Evolutionary conservation across 2,797 vertebrate species (phyloP).

Genomic region (Borostomias antarcticus): DNA sequence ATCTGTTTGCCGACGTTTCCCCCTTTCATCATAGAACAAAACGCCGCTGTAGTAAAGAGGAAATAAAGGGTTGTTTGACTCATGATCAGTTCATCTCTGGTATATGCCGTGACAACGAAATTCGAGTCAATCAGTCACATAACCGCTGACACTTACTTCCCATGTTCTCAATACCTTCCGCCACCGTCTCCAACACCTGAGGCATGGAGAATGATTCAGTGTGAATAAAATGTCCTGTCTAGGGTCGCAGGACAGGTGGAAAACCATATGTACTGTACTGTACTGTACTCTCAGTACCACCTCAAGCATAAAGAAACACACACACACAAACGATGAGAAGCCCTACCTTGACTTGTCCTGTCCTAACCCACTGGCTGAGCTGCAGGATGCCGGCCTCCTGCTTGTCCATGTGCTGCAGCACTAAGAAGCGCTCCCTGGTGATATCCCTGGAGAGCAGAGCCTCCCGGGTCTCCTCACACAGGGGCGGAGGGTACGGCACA

Average conservation of each 20-base stretch:
- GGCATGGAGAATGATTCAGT: slow-evolving; percentile 16
- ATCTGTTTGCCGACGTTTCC: slow-evolving; percentile 95
- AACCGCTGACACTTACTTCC: slow-evolving; percentile 81
- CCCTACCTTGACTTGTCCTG: slow-evolving; percentile 88
- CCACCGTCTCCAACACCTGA: slow-evolving; percentile 90
- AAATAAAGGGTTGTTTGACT: not conserved
- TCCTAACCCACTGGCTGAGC: slow-evolving; percentile 85
- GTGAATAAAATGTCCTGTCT: not conserved
- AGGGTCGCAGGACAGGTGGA: not conserved
- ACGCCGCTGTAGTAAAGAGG: slow-evolving; percentile 83
- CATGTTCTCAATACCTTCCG: slow-evolving; percentile 87
- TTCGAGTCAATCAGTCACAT: not conserved
- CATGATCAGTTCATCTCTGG: slow-evolving; percentile 4
- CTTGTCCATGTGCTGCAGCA: slow-evolving; percentile 86
- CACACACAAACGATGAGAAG: not conserved
- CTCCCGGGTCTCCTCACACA: slow-evolving; percentile 75
- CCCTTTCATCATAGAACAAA: slow-evolving; percentile 95
- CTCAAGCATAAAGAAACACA: not conserved
- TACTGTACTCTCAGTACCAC: not conserved
- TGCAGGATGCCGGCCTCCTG: slow-evolving; percentile 76
- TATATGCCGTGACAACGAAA: not conserved
- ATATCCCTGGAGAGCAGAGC: slow-evolving; percentile 77
- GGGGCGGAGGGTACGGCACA: slow-evolving; percentile 89
- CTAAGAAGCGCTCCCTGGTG: slow-evolving; percentile 89
- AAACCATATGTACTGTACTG: not conserved